Base-by-base conservation (phyloP, 2,888 invertebrate species). In the Dryadula phaetusa region DNA sequence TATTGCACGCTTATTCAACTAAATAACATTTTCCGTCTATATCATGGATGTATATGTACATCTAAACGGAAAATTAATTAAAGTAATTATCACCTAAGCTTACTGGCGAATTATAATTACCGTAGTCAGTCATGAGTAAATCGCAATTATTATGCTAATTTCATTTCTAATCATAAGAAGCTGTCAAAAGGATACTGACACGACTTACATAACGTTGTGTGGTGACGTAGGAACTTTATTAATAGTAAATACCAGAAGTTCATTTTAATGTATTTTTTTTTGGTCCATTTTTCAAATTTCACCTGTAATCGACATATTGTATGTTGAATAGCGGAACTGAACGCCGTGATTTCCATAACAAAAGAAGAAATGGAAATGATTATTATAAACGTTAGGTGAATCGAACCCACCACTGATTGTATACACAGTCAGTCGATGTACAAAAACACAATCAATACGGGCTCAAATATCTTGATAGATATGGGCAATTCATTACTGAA, bases 401-500 rank as follows among this genome's bases (percentile, higher is more conserved):
- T n/a, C n/a, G n/a, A n/a, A n/a, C n/a, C n/a, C n/a, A n/a, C n/a
- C n/a, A n/a, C n/a, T n/a, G n/a, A n/a, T n/a, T n/a, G n/a, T n/a
- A n/a, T n/a, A n/a, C n/a, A n/a, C n/a, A n/a, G n/a, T n/a, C 1
- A 7, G 6, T 32, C 4, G n/a, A 3, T 32, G 8, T 7, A 32
- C 4, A 32, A 7, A 12, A 25, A 25, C n/a, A 2, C 20, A 47
- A 22, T 25, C 14, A n/a, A n/a, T 8, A 25, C n/a, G 1, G 25
- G 22, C n/a, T 49, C 25, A 49, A 47, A 49, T 25, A 49, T 25
- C 49, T 49, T 25, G 49, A 25, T 49, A 28, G 49, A 42, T 44
- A 44, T 54, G 20, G 32, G 32, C 42, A 63, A 44, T 44, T 54
- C 44, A 53, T 63, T 63, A 63, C 63, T 53, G 44, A 54, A 53